Evolutionary conservation across 2,888 invertebrate species (phyloP).

Genomic region (Perithous albicinctus): DNA sequence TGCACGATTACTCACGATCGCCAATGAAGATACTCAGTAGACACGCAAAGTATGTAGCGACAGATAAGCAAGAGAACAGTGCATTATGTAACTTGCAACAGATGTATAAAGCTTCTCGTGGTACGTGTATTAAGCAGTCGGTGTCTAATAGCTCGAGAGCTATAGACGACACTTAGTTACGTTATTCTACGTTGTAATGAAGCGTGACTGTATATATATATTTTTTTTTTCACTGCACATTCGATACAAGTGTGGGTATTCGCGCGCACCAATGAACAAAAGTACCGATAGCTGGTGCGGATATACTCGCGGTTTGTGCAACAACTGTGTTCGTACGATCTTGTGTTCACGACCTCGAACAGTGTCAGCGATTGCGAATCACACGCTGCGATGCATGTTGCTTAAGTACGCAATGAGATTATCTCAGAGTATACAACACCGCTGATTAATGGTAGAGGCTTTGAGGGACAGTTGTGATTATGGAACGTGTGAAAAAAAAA

Average conservation of each 20-base stretch:
- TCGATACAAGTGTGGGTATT: slow-evolving; percentile 12
- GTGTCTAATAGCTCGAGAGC: not conserved
- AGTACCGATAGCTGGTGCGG: not conserved
- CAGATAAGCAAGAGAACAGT: slow-evolving; percentile 46
- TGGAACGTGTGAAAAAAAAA: too few species aligned
- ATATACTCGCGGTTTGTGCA: not conserved
- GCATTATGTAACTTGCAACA: slow-evolving; percentile 60
- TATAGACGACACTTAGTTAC: not conserved
- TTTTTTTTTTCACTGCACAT: not conserved
- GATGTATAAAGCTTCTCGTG: slow-evolving; percentile 45
- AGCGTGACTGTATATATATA: not conserved
- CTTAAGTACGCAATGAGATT: not conserved
- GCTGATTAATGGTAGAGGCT: not conserved
- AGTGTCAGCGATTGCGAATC: slow-evolving; percentile 19
- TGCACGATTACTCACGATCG: too few species aligned
- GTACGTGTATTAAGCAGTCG: slow-evolving; percentile 15
- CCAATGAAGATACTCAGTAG: slow-evolving; percentile 27
- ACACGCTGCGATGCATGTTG: not conserved
- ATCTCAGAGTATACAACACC: not conserved
- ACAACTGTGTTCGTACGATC: slow-evolving; percentile 5
- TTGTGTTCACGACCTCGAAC: slow-evolving; percentile 14
- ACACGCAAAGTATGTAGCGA: slow-evolving; percentile 42
- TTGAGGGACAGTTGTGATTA: too few species aligned
- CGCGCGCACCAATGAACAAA: not conserved
- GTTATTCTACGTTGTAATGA: slow-evolving; percentile 16